Base-by-base conservation (phyloP, 2,113 vertebrate species). In the Vimba vimba region DNA sequence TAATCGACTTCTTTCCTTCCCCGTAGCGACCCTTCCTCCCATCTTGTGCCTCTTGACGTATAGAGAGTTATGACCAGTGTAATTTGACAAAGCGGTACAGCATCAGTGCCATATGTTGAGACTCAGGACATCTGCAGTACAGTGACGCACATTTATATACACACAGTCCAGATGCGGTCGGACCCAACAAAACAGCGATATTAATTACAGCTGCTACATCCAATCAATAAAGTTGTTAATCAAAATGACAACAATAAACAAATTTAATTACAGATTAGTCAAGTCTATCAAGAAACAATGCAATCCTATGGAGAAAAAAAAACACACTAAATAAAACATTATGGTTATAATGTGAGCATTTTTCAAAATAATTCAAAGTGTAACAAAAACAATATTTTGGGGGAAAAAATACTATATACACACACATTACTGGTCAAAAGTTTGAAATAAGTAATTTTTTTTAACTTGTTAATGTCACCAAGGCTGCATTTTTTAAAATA, bases 91-190 rank as follows among this genome's bases (percentile, higher is more conserved):
- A 62, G 78, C 57, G 23, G 57, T 62, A 27, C 55, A 79, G 57
- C 78, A 62, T 79, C 79, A 64, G 59, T 27, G 23, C 36, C 79
- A 80, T 64, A 64, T 80, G 78, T 80, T 64, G 23, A 80, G 79
- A 47, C 15, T 25, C 39, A 10, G 59, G 79, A 39, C 39, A 80
- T 47, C 23, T 80, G 21, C 39, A 45, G 39, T 25, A 55, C 55
- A 60, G 11, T 79, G 55, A 79, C 5, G 77, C 39, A 64, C 59
- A 47, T 27, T 27, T 25, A 47, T 45, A 66, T 33, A 77, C 25
- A 79, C 77, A 79, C 57, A 79, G 21, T 64, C 59, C 59, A 80
- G 79, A 80, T 80, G 59, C 25, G 19, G 79, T 27, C 33, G 0
- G n/a, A 27, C 23, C 23, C n/a, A 80, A 27, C 21, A n/a, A 33